A percentile compares a stretch with the other conserved stretches of the same genome.
These are phyloP conservation scores for Zoroaster sp. DNA, from an alignment of 53 echinoderm and acorn worm species.

Conservation along the genomic window DNA sequence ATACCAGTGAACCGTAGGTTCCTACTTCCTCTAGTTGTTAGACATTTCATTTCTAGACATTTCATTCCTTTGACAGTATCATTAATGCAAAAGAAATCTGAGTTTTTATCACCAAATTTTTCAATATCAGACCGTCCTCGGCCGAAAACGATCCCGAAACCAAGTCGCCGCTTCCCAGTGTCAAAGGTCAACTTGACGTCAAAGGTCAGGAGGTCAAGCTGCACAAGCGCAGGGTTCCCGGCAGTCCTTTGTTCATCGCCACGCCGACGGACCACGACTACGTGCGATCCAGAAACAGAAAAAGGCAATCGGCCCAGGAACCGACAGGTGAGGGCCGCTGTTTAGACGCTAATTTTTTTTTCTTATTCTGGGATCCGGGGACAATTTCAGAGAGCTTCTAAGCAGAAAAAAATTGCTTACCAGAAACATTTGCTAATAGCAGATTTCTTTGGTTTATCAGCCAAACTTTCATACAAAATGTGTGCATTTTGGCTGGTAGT, in stretches of 20 bases:
- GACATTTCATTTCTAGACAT: neutral
- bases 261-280: constrained; percentile 93
- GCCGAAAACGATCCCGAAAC: constrained; percentile 19
- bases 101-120: no score
- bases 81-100: neutral
- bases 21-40: neutral
- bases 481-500: no score
- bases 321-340: constrained; percentile 56
- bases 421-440: no score
- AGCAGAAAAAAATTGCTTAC: no score
- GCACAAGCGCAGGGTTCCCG: constrained; percentile 20
- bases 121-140: constrained; percentile 31
- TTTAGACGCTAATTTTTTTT: neutral
- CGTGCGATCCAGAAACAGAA: constrained; percentile 30
- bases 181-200: constrained; percentile 14
- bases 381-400: no score
- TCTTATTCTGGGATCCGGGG: no score
- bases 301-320: constrained; percentile 1
- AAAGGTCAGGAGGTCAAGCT: constrained; percentile 9
- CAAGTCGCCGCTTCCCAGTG: neutral
- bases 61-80: neutral
- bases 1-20: constrained; percentile 66
- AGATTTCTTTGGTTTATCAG: no score
- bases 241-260: constrained; percentile 73
- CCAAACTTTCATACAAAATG: no score